Conservation (phyloP, 37 sponge, comb jelly and placozoan species). For the Axinella damicornis region DNA sequence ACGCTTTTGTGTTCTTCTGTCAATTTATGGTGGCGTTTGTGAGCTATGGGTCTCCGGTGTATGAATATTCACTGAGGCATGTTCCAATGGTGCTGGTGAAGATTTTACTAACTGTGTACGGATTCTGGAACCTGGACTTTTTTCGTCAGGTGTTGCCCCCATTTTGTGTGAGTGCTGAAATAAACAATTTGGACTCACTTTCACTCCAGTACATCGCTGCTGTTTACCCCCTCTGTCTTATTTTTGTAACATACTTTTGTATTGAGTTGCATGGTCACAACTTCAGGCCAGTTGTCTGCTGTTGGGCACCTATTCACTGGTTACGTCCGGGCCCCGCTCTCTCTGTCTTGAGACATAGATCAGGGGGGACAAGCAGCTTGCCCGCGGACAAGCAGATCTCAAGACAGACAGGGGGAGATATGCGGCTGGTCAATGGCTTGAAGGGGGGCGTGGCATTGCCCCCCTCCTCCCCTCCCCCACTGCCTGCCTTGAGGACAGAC, state of each 20-base stretch:
- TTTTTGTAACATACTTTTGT: background rate
- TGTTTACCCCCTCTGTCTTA: conserved; percentile 40
- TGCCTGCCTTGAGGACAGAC: too few relatives aligned
- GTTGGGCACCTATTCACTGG: conserved; percentile 13
- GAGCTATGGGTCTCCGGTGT: background rate
- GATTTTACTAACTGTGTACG: conserved; percentile 8
- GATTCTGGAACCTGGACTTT: conserved; percentile 65
- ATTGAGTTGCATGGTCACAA: conserved; percentile 17
- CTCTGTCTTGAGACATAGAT: too few relatives aligned
- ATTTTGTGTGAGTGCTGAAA: conserved; percentile 35
- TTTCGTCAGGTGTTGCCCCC: conserved; percentile 33
- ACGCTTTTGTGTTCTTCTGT: conserved; percentile 12
- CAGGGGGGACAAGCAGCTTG: too few relatives aligned
- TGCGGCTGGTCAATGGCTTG: too few relatives aligned
- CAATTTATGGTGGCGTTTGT: conserved; percentile 14
- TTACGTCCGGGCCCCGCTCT: too few relatives aligned
- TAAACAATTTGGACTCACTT: conserved; percentile 42
- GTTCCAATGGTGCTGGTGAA: background rate
- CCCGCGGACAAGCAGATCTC: too few relatives aligned
- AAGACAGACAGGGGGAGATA: too few relatives aligned
- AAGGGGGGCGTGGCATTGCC: too few relatives aligned
- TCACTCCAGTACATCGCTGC: conserved; percentile 40
- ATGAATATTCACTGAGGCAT: background rate
- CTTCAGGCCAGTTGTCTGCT: background rate
- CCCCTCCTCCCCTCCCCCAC: too few relatives aligned